These are phyloP conservation scores for Scaptodrosophila lebanonensis DNA, from an alignment of 1,140 invertebrate genomes.

Conservation along the genomic window DNA sequence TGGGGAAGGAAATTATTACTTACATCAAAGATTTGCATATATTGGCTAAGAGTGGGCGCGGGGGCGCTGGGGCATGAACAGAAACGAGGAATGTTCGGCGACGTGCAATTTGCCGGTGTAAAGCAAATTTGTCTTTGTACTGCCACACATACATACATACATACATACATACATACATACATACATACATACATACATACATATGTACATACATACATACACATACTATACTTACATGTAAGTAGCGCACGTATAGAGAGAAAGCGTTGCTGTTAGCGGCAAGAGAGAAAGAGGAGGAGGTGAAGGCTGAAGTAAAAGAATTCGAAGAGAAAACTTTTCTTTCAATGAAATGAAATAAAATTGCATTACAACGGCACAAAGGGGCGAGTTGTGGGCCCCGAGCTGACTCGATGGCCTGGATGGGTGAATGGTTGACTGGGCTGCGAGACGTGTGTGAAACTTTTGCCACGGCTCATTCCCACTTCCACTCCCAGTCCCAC, in stretches of 20 bases:
- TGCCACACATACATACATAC: constrained; percentile 9
- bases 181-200: too few relatives aligned
- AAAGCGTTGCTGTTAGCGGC: not conserved
- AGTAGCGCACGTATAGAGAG: too few relatives aligned
- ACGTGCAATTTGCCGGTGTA: constrained; percentile 2
- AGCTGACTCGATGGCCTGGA: constrained; percentile 19
- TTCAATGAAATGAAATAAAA: constrained; percentile 75
- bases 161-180: too few relatives aligned
- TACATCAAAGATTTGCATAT: constrained; percentile 72
- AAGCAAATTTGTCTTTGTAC: constrained; percentile 34
- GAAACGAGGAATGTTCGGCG: not conserved
- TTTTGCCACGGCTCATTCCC: constrained; percentile 54
- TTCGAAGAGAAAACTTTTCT: constrained; percentile 65
- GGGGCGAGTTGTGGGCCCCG: constrained; percentile 26
- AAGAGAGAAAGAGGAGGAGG: constrained; percentile 15
- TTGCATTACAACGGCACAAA: constrained; percentile 68
- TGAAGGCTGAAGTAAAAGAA: constrained; percentile 63
- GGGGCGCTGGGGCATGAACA: constrained; percentile 9
- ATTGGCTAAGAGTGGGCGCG: constrained; percentile 40
- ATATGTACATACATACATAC: too few relatives aligned
- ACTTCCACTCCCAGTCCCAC: too few relatives aligned
- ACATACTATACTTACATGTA: too few relatives aligned
- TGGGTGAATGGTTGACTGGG: not conserved
- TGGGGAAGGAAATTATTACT: constrained; percentile 70
- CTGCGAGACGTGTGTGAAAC: not conserved